Conservation (phyloP, 2,113 vertebrate genomes). For the Zapus hudsonius region DNA sequence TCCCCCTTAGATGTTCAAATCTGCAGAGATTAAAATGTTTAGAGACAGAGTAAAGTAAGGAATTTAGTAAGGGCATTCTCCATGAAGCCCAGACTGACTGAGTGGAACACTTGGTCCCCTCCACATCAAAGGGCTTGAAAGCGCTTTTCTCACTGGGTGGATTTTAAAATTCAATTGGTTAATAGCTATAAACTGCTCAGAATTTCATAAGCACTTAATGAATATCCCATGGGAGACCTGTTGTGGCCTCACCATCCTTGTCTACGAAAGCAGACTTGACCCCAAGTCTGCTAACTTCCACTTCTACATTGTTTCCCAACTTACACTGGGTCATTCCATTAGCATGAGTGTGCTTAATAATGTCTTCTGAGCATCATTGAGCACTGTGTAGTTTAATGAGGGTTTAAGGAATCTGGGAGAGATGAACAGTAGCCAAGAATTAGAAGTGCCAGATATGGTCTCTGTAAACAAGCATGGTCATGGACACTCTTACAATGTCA, state of each 20-base stretch:
- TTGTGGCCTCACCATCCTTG: rapidly evolving
- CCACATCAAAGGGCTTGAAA: rapidly evolving
- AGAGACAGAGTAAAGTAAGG: background rate
- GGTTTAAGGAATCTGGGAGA: background rate
- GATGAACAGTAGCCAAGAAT: background rate
- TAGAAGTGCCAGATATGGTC: background rate
- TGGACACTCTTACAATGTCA: background rate
- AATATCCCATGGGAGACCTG: rapidly evolving
- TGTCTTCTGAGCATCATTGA: background rate
- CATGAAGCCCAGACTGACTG: background rate
- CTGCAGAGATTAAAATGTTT: background rate
- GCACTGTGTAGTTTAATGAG: background rate
- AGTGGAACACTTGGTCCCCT: background rate
- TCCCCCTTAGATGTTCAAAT: background rate
- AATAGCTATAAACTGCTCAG: background rate
- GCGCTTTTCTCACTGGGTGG: background rate
- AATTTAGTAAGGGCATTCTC: background rate
- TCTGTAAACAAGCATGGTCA: background rate
- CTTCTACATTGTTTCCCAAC: background rate
- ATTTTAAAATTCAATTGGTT: rapidly evolving
- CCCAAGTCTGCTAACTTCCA: background rate
- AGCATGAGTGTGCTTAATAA: background rate
- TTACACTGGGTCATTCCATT: background rate
- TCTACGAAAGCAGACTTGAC: background rate
- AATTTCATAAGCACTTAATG: background rate